Evolutionary conservation across 2,888 invertebrate species (phyloP).

Genomic region (Hoplodrina ambigua): DNA sequence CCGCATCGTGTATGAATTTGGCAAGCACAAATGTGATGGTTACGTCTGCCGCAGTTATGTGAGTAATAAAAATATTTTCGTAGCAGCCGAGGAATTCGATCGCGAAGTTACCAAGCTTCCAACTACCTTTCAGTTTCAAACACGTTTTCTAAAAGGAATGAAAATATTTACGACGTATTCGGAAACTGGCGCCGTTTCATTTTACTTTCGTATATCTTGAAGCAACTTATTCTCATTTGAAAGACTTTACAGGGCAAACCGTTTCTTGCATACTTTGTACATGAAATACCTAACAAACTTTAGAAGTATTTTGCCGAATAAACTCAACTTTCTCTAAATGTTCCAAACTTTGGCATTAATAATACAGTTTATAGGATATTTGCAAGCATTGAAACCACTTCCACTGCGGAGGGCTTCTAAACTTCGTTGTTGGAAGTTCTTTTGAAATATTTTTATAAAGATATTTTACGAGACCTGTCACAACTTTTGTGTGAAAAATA

Average conservation of each 20-base stretch:
- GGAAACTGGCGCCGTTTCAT: constrained; percentile 5
- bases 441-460: constrained; percentile 37
- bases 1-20: constrained; percentile 62
- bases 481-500: constrained; percentile 65
- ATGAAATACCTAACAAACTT: constrained; percentile 24
- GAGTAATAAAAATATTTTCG: constrained; percentile 64
- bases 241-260: constrained; percentile 12
- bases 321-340: constrained; percentile 34
- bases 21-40: constrained; percentile 67
- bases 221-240: constrained; percentile 14
- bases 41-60: constrained; percentile 66
- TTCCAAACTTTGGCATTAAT: constrained; percentile 39
- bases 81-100: constrained; percentile 37
- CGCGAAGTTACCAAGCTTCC: constrained; percentile 32
- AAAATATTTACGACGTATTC: constrained; percentile 34
- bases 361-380: constrained; percentile 50
- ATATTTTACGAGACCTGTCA: constrained; percentile 61
- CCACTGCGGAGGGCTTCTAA: constrained; percentile 35
- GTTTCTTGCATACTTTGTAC: constrained; percentile 13
- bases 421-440: constrained; percentile 56
- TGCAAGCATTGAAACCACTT: constrained; percentile 44
- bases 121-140: constrained; percentile 28
- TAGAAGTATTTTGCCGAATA: constrained; percentile 31
- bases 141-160: constrained; percentile 27
- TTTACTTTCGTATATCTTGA: constrained; percentile 14